Percentiles rank a stretch among this genome's conserved stretches.
These are phyloP conservation scores for Peromyscus californicus DNA, from an alignment of 2,113 vertebrate species.

Conservation along the genomic window DNA sequence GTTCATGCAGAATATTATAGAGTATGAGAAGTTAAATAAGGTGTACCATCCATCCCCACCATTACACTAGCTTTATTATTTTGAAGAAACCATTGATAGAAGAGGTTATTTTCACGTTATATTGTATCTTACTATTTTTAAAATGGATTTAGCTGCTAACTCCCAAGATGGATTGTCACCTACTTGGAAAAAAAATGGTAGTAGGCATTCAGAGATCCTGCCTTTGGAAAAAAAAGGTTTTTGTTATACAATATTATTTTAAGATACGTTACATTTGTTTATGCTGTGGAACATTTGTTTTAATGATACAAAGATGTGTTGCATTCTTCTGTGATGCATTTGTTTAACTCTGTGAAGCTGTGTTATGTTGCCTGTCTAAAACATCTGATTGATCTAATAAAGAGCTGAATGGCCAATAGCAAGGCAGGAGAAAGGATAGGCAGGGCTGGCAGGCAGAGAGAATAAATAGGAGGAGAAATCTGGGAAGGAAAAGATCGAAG, in stretches of 20 bases:
- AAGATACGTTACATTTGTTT: no score
- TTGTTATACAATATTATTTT: not conserved
- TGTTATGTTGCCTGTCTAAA: no score
- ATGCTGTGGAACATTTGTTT: no score
- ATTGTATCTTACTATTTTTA: not conserved
- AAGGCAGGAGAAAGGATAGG: no score
- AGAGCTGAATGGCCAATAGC: no score
- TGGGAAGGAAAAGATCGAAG: no score
- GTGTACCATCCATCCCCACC: not conserved
- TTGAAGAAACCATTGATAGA: not conserved
- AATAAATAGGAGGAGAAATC: no score
- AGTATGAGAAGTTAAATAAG: not conserved
- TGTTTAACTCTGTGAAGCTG: no score
- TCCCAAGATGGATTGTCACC: not conserved
- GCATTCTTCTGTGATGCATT: no score
- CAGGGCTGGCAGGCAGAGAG: no score
- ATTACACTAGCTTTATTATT: not conserved
- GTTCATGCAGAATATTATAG: not conserved
- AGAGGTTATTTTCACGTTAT: not conserved
- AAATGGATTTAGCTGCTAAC: not conserved
- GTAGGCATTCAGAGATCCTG: not conserved
- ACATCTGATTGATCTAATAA: no score
- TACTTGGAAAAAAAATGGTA: not conserved
- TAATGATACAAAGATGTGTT: no score
- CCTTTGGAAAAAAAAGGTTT: not conserved